These are phyloP conservation scores for Xiphydria camelus DNA, from an alignment of 2,888 invertebrate genomes.

Conservation along the genomic window DNA sequence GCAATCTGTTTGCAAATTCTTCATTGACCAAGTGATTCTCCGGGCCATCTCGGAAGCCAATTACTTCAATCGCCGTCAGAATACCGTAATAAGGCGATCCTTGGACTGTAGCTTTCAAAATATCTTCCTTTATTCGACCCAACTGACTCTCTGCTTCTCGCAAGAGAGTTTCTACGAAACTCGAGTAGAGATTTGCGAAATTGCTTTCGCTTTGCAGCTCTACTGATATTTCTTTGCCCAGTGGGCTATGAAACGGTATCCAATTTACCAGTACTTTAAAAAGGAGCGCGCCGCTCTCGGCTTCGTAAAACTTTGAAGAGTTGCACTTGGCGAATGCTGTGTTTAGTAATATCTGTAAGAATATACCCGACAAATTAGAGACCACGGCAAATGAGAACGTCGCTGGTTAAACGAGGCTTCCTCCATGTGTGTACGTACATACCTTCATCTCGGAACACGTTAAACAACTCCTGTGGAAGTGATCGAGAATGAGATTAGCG, in stretches of 20 bases:
- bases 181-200: neutral
- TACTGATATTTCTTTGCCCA: too few species aligned
- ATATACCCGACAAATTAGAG: too few species aligned
- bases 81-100: conserved; percentile 57
- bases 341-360: conserved; percentile 51
- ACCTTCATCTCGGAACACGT: conserved; percentile 30
- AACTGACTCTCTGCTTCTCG: conserved; percentile 45
- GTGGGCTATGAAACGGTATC: conserved; percentile 18
- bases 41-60: conserved; percentile 29
- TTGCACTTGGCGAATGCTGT: conserved; percentile 59
- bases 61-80: conserved; percentile 39
- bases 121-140: conserved; percentile 45
- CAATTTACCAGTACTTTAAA: conserved; percentile 60
- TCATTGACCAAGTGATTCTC: conserved; percentile 16
- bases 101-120: conserved; percentile 52
- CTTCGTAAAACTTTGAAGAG: conserved; percentile 66
- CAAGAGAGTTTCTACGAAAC: conserved; percentile 36
- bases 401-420: too few species aligned
- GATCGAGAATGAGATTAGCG: conserved; percentile 59
- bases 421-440: conserved; percentile 12
- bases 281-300: conserved; percentile 64
- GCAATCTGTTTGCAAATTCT: conserved; percentile 26
- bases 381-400: too few species aligned
- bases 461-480: conserved; percentile 56
- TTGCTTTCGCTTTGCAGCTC: neutral